Percentiles rank a stretch among this genome's conserved stretches.
phyloP scores from a whole-genome alignment of 2,113 vertebrate genomes.

The Odobenus rosmarus region DNA sequence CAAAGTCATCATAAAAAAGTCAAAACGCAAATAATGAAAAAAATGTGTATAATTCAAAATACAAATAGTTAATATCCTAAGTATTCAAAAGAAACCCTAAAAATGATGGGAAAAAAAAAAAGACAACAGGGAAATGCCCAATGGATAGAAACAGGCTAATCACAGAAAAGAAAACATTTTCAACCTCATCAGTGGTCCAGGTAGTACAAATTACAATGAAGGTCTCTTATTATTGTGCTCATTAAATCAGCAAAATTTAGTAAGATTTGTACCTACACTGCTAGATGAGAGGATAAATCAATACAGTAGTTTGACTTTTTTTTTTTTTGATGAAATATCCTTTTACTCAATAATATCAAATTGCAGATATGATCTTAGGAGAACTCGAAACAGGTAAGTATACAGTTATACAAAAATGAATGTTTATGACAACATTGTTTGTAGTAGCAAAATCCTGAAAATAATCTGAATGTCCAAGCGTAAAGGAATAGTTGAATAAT shows the following conservation, averaged over 20 bases:
- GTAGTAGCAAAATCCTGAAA: neutral
- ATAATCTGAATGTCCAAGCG: neutral
- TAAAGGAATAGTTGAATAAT: neutral
- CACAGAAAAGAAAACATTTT: neutral
- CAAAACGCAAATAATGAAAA: neutral
- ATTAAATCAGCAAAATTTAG: neutral
- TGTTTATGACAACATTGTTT: neutral
- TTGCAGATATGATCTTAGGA: neutral
- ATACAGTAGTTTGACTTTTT: neutral
- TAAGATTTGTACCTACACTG: neutral
- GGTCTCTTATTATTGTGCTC: neutral
- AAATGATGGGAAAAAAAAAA: neutral
- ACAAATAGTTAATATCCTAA: neutral
- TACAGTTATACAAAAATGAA: neutral
- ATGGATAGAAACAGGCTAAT: neutral
- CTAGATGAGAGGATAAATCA: neutral
- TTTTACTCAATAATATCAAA: neutral
- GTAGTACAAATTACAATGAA: neutral
- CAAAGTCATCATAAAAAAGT: neutral
- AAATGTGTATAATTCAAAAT: neutral
- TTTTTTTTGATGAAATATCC: neutral
- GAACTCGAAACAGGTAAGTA: neutral
- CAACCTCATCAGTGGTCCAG: neutral
- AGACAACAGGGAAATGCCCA: neutral
- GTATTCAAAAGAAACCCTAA: neutral